Conservation (phyloP, 2,888 invertebrate species). For the Caenorhabditis japonica region DNA sequence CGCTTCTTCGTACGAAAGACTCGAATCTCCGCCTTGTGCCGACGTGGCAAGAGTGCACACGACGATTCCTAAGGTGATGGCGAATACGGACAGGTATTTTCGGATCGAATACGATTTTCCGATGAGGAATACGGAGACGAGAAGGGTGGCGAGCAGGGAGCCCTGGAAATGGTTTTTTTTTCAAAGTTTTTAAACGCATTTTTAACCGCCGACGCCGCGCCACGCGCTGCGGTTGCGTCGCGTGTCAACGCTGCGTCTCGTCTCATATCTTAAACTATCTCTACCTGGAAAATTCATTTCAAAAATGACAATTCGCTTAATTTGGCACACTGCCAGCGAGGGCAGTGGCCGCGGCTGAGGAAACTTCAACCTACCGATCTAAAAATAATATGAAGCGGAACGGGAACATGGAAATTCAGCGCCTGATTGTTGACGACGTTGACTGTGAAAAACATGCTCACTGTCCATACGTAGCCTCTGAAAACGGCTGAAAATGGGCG, state of each 20-base stretch:
- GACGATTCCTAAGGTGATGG: slow-evolving; percentile 93
- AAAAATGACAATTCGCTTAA: background rate
- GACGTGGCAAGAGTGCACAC: slow-evolving; percentile 87
- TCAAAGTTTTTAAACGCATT: too few species aligned
- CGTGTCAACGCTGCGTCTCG: too few species aligned
- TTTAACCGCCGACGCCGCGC: too few species aligned
- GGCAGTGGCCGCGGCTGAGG: too few species aligned
- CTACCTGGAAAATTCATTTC: too few species aligned
- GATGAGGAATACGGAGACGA: slow-evolving; percentile 91
- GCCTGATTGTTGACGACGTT: slow-evolving; percentile 93
- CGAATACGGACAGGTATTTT: slow-evolving; percentile 90
- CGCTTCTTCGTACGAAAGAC: slow-evolving; percentile 69
- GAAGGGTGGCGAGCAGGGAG: slow-evolving; percentile 94
- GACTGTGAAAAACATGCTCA: slow-evolving; percentile 90
- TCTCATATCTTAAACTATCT: too few species aligned
- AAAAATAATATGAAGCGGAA: slow-evolving; percentile 98
- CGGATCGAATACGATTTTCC: slow-evolving; percentile 84
- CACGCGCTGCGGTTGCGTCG: too few species aligned
- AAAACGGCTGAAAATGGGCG: slow-evolving; percentile 58
- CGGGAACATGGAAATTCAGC: slow-evolving; percentile 94
- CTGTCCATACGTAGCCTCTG: slow-evolving; percentile 86
- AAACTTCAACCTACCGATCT: slow-evolving; percentile 90
- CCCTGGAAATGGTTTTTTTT: slow-evolving; percentile 81
- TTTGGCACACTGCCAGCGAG: too few species aligned
- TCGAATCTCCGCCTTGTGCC: slow-evolving; percentile 44